Percentiles rank a stretch among this genome's conserved stretches.
Conservation (phyloP, 2,113 vertebrate genomes). For the Pyrgilauda ruficollis region DNA sequence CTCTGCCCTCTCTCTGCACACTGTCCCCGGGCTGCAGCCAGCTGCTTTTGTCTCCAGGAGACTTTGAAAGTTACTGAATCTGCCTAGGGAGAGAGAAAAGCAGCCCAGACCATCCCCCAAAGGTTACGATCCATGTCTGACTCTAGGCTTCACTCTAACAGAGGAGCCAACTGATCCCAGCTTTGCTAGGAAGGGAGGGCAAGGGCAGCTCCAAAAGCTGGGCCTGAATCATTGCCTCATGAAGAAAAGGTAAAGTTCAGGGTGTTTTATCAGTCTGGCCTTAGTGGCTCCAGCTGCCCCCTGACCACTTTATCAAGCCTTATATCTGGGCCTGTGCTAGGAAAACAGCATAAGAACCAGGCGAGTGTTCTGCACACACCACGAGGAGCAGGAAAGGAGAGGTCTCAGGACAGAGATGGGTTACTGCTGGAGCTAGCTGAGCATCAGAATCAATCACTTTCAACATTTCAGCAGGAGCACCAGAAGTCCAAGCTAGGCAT, state of each 20-base stretch:
- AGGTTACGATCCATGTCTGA: not conserved
- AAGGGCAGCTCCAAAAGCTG: not conserved
- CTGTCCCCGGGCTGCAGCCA: accelerated
- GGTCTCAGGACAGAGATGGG: not conserved
- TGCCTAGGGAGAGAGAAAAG: not conserved
- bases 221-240: not conserved
- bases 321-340: not conserved
- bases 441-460: not conserved
- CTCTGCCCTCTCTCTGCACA: not conserved
- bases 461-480: not conserved
- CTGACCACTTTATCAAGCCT: not conserved
- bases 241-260: not conserved
- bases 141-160: not conserved
- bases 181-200: not conserved
- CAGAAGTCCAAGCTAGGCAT: not conserved
- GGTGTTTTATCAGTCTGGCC: not conserved
- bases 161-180: not conserved
- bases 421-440: not conserved
- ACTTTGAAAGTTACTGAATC: not conserved
- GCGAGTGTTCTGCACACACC: not conserved
- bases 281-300: not conserved
- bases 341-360: not conserved
- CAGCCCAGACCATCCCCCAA: too few species aligned
- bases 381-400: not conserved
- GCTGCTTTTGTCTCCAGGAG: not conserved